Conservation (phyloP, 2,888 invertebrate species). For the Eupelmus urozonus region DNA sequence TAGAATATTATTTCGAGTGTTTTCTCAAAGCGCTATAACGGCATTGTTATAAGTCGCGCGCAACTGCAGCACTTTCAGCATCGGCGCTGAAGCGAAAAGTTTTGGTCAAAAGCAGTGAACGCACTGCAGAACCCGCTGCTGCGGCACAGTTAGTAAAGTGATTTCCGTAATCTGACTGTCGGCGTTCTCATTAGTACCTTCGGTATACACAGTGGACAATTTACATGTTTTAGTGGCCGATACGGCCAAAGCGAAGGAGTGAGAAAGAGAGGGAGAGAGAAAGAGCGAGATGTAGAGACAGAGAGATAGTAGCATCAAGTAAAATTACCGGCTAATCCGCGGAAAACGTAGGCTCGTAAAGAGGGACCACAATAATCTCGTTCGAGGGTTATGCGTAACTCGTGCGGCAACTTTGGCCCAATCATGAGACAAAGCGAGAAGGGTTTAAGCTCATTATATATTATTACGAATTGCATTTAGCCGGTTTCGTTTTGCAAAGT, state of each 20-base stretch:
- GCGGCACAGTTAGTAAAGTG: slow-evolving; percentile 42
- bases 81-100: too few species aligned
- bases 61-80: too few species aligned
- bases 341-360: slow-evolving; percentile 32
- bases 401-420: slow-evolving; percentile 23
- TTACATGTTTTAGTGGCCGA: slow-evolving; percentile 47
- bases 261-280: background rate
- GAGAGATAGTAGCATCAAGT: slow-evolving; percentile 18
- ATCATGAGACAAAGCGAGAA: slow-evolving; percentile 12
- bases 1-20: too few species aligned
- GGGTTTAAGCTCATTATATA: slow-evolving; percentile 11
- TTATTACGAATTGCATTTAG: too few species aligned
- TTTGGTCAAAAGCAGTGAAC: slow-evolving; percentile 8
- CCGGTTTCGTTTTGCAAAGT: too few species aligned
- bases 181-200: slow-evolving; percentile 48
- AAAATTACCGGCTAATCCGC: slow-evolving; percentile 45
- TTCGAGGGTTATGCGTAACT: slow-evolving; percentile 16
- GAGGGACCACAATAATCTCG: slow-evolving; percentile 39
- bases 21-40: too few species aligned
- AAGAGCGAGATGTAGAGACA: background rate
- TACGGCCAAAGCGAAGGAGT: background rate
- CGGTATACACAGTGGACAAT: slow-evolving; percentile 29
- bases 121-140: background rate
- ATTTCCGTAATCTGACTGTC: slow-evolving; percentile 53
- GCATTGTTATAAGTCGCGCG: too few species aligned